Evolutionary conservation across 2,888 invertebrate genomes (phyloP).

Genomic region (Agrotis exclamationis): DNA sequence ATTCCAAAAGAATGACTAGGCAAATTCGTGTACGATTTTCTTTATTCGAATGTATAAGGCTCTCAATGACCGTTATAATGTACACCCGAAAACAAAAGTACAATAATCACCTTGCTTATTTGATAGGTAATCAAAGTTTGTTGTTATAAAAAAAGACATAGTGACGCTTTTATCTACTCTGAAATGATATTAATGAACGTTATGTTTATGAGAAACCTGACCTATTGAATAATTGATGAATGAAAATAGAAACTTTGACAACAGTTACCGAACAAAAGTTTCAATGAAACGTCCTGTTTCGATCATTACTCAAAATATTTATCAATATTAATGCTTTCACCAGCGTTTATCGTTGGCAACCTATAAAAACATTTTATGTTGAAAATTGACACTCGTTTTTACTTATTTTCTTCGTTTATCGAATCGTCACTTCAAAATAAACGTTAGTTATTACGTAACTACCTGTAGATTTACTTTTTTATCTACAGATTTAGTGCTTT

Average conservation of each 20-base stretch:
- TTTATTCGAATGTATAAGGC: slow-evolving; percentile 12
- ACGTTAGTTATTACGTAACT: not conserved
- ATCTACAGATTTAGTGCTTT: slow-evolving; percentile 17
- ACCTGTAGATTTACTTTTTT: slow-evolving; percentile 48
- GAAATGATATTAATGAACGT: too few relatives aligned
- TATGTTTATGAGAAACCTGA: not conserved
- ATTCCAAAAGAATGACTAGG: slow-evolving; percentile 11
- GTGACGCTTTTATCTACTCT: not conserved
- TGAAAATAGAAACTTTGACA: slow-evolving; percentile 2
- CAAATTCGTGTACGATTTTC: not conserved
- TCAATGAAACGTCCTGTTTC: not conserved
- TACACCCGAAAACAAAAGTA: not conserved
- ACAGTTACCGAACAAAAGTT: slow-evolving; percentile 11
- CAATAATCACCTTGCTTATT: not conserved
- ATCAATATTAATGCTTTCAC: slow-evolving; percentile 24
- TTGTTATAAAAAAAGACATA: not conserved
- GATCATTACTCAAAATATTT: slow-evolving; percentile 41
- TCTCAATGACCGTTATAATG: not conserved
- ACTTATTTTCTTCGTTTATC: slow-evolving; percentile 22
- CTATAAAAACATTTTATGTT: slow-evolving; percentile 1
- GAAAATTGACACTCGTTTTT: not conserved
- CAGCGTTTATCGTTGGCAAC: slow-evolving; percentile 26
- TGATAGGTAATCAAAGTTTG: not conserved
- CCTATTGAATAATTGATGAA: slow-evolving; percentile 28
- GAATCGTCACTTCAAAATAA: slow-evolving; percentile 16